A percentile compares a stretch with the other conserved stretches of the same genome.
These are phyloP conservation scores for Dryomyza anilis DNA, from an alignment of 2,888 invertebrate genomes.

Conservation along the genomic window DNA sequence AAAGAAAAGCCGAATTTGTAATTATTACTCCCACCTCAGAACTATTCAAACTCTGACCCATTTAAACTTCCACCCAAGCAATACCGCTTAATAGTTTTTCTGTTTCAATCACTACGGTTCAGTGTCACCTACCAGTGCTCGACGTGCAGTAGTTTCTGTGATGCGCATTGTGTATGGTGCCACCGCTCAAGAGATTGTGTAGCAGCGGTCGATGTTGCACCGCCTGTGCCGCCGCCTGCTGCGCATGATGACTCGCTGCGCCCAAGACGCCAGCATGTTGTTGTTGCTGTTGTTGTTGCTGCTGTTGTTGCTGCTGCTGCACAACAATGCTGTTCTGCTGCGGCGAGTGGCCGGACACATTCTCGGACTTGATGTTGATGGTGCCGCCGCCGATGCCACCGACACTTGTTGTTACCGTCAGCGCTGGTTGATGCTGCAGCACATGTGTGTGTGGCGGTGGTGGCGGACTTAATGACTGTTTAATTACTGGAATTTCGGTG, in stretches of 20 bases:
- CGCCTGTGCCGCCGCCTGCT: constrained; percentile 55
- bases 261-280: constrained; percentile 41
- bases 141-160: constrained; percentile 61
- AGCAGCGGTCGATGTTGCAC: constrained; percentile 60
- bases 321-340: constrained; percentile 29
- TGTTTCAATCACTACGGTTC: neutral
- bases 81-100: too few relatives aligned
- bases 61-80: too few relatives aligned
- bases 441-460: constrained; percentile 43
- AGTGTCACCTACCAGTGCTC: constrained; percentile 59
- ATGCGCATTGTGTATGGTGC: constrained; percentile 60
- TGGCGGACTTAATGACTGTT: constrained; percentile 61
- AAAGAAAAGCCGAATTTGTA: too few relatives aligned
- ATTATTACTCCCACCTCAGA: too few relatives aligned
- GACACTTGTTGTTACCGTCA: constrained; percentile 47
- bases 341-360: constrained; percentile 30
- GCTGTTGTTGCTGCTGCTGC: too few relatives aligned
- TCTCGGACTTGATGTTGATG: constrained; percentile 57
- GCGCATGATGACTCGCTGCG: constrained; percentile 44
- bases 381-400: too few relatives aligned
- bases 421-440: constrained; percentile 44
- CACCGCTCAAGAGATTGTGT: constrained; percentile 61
- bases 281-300: too few relatives aligned
- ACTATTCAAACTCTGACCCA: too few relatives aligned
- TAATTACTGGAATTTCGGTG: constrained; percentile 62